These are phyloP conservation scores for Chrysolophus pictus DNA, from an alignment of 2,797 vertebrate genomes.

Conservation along the genomic window DNA sequence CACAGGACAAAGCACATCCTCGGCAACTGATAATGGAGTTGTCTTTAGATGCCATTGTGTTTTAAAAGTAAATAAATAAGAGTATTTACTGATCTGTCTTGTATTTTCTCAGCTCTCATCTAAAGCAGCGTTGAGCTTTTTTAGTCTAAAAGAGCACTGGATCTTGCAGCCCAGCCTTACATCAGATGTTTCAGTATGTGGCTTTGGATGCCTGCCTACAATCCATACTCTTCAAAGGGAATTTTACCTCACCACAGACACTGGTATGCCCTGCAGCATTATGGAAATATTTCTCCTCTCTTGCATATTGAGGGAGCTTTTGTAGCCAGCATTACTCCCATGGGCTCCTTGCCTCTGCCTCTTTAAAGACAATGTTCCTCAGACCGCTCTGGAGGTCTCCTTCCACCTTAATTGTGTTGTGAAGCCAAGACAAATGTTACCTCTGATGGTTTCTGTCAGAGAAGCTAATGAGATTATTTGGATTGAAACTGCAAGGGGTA, in stretches of 20 bases:
- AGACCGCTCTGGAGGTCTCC: neutral
- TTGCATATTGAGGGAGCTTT: neutral
- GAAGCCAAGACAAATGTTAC: neutral
- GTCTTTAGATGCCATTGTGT: neutral
- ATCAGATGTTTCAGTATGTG: neutral
- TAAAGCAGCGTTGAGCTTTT: neutral
- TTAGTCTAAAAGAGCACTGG: neutral
- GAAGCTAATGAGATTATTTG: neutral
- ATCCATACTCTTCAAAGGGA: neutral
- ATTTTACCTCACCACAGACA: neutral
- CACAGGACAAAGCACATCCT: neutral
- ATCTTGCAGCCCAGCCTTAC: neutral
- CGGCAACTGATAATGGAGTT: neutral
- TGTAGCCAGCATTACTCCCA: neutral
- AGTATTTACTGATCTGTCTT: neutral
- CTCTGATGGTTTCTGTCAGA: neutral
- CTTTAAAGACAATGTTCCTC: neutral
- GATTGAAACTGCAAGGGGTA: neutral
- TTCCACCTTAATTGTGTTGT: neutral
- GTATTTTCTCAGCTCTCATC: neutral
- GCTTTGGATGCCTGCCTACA: slow-evolving; percentile 21
- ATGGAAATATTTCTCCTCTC: slow-evolving; percentile 20
- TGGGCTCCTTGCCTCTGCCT: neutral
- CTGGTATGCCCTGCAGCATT: neutral
- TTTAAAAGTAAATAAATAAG: neutral